Percentiles rank a stretch among this genome's conserved stretches.
Conservation (phyloP, 2,888 invertebrate genomes). For the Liposcelis brunnea region DNA sequence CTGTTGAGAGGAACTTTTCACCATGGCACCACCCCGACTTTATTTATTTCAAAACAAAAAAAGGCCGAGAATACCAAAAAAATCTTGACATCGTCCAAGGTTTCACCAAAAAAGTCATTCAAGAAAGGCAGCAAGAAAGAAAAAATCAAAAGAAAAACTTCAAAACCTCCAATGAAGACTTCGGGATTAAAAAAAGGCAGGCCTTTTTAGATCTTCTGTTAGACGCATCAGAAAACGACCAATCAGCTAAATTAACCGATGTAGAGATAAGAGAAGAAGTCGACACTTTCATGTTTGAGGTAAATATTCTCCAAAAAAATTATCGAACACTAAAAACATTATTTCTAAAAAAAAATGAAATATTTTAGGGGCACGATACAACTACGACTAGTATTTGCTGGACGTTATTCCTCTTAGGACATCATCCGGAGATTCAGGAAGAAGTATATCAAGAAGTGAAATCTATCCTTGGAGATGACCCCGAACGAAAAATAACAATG, state of each 20-base stretch:
- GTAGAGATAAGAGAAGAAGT: constrained; percentile 48
- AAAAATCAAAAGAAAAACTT: constrained; percentile 11
- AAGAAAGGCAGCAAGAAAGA: constrained; percentile 12
- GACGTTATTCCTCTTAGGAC: constrained; percentile 32
- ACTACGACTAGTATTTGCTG: constrained; percentile 38
- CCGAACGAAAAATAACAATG: constrained; percentile 25
- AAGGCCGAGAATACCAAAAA: constrained; percentile 38
- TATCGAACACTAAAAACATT: no score
- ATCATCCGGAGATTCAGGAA: constrained; percentile 30
- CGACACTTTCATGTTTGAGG: constrained; percentile 57
- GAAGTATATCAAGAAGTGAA: constrained; percentile 30
- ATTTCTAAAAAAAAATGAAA: no score
- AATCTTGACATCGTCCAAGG: constrained; percentile 39
- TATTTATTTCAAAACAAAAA: constrained; percentile 37
- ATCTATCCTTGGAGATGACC: background rate
- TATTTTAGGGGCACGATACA: constrained; percentile 26
- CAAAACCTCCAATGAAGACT: background rate
- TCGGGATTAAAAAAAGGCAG: constrained; percentile 30
- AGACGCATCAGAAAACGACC: constrained; percentile 29
- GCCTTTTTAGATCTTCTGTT: constrained; percentile 51
- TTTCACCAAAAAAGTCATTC: constrained; percentile 33
- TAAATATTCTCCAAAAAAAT: no score
- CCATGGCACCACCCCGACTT: constrained; percentile 41
- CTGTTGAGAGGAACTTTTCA: background rate
- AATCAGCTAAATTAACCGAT: constrained; percentile 31